These are phyloP conservation scores for Pristionchus mayeri DNA, from an alignment of 2,888 invertebrate genomes.

Conservation along the genomic window DNA sequence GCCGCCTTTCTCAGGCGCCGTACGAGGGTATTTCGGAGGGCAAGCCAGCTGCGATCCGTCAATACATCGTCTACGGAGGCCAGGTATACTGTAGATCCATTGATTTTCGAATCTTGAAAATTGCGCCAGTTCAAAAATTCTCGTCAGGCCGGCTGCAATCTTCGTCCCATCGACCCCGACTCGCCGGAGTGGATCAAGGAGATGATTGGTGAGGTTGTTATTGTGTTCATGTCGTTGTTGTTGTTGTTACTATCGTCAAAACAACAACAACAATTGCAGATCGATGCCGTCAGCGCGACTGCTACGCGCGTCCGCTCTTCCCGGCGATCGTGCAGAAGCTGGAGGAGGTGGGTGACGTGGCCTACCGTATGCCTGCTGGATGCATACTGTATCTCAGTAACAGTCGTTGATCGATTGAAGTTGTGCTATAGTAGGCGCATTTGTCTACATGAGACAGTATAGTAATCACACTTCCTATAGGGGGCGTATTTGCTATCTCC, in stretches of 20 bases:
- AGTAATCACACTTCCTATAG: no score
- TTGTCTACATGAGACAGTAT: no score
- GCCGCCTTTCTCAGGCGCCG: not conserved
- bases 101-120: not conserved
- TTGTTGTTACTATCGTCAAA: not conserved
- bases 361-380: no score
- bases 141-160: not conserved
- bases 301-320: conserved; percentile 36
- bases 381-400: no score
- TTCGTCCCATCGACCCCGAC: conserved; percentile 20
- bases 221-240: not conserved
- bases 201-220: not conserved
- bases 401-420: no score
- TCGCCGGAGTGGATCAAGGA: conserved; percentile 25
- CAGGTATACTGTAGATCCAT: not conserved
- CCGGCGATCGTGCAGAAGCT: not conserved
- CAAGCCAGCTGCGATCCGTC: not conserved
- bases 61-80: conserved; percentile 35
- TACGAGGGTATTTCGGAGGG: not conserved
- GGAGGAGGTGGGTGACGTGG: conserved; percentile 3
- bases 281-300: conserved; percentile 12
- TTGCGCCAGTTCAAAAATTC: not conserved
- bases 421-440: no score
- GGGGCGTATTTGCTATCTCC: no score
- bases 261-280: not conserved